phyloP scores from a whole-genome alignment of 2,797 vertebrate genomes.

The Mormyrops boulengeri region DNA sequence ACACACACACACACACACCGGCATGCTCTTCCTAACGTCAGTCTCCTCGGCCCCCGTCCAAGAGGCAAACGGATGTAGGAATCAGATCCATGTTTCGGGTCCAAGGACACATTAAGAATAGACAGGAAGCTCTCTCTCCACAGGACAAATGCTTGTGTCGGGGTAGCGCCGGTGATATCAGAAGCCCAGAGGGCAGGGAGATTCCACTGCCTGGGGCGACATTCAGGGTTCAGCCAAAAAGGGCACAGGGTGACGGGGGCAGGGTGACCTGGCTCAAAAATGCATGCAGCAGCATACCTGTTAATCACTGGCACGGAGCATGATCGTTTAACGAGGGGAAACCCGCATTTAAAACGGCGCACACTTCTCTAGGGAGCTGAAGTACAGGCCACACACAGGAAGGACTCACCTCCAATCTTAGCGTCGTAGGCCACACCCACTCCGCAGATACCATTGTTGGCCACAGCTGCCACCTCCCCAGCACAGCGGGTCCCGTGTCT shows the following conservation, averaged over 20 bases:
- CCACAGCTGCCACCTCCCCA: conserved; percentile 87
- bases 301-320: conserved; percentile 13
- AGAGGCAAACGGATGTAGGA: not conserved
- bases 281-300: conserved; percentile 14
- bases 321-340: conserved; percentile 13
- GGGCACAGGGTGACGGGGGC: conserved; percentile 21
- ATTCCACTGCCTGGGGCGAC: conserved; percentile 9
- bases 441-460: conserved; percentile 91
- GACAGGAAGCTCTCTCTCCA: not conserved
- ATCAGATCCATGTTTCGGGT: not conserved
- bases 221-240: conserved; percentile 19
- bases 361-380: not conserved
- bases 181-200: not conserved
- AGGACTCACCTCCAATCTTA: conserved; percentile 72
- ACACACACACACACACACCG: not conserved
- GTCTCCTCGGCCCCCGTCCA: not conserved
- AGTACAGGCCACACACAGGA: not conserved
- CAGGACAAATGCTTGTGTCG: not conserved
- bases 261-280: not conserved
- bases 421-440: conserved; percentile 91
- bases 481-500: conserved; percentile 94
- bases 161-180: not conserved
- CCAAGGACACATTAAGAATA: not conserved
- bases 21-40: not conserved
- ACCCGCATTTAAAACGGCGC: not conserved